A percentile compares a stretch with the other conserved stretches of the same genome.
Evolutionary conservation across 2,888 invertebrate genomes (phyloP).

Genomic region (Drosophila mercatorum): DNA sequence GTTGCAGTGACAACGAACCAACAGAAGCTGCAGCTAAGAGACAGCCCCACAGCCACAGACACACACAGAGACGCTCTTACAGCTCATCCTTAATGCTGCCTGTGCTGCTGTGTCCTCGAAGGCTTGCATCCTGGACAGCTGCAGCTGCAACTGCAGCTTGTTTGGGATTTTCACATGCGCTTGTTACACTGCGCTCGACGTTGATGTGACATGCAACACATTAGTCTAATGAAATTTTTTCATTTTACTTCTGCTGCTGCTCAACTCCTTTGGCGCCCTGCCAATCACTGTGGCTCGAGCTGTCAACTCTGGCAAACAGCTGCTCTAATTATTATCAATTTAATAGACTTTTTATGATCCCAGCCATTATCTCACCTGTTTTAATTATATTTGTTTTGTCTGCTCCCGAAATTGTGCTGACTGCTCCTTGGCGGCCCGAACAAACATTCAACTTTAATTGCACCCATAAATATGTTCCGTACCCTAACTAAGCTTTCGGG

Average conservation of each 20-base stretch:
- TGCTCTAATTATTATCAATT: conserved; percentile 49
- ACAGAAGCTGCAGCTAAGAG: conserved; percentile 52
- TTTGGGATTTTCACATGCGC: conserved; percentile 70
- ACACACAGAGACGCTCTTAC: conserved; percentile 27
- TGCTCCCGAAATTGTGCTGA: conserved; percentile 60
- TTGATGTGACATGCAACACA: conserved; percentile 78
- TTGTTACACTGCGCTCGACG: conserved; percentile 63
- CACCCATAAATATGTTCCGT: conserved; percentile 55
- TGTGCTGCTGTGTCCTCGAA: conserved; percentile 29
- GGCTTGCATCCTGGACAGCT: conserved; percentile 52
- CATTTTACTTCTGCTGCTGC: background rate
- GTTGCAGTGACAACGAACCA: conserved; percentile 69
- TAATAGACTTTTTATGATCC: conserved; percentile 40
- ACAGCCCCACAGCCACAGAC: conserved; percentile 24
- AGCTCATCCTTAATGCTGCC: conserved; percentile 26
- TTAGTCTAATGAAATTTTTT: conserved; percentile 74
- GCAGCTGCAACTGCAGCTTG: conserved; percentile 53
- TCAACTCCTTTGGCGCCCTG: conserved; percentile 14
- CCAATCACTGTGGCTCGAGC: conserved; percentile 38
- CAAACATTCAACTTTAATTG: conserved; percentile 68
- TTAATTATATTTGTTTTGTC: conserved; percentile 66
- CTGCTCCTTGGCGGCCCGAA: conserved; percentile 51
- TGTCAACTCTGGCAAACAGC: conserved; percentile 28
- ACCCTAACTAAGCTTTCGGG: conserved; percentile 11
- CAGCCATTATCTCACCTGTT: conserved; percentile 44